Evolutionary conservation across 2,888 invertebrate genomes (phyloP).

Genomic region (Agriopis marginaria): DNA sequence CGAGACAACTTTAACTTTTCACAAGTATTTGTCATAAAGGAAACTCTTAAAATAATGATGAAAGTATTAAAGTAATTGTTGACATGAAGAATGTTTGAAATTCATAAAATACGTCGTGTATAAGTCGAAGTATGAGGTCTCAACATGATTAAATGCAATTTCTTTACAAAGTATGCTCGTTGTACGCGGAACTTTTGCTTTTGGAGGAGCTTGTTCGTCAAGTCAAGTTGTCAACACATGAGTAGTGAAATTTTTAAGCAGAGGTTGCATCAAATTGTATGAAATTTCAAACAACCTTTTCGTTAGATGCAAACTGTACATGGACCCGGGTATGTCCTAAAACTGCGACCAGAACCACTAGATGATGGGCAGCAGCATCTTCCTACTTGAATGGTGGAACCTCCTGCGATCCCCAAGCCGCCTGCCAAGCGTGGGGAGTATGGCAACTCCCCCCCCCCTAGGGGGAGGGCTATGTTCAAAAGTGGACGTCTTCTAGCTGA

Average conservation of each 20-base stretch:
- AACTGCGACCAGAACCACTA: no score
- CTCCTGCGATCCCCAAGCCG: no score
- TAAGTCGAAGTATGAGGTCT: constrained; percentile 74
- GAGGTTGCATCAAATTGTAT: background rate
- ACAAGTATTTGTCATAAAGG: constrained; percentile 73
- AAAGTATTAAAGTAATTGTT: constrained; percentile 80
- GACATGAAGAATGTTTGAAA: constrained; percentile 73
- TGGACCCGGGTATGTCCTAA: no score
- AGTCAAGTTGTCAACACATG: constrained; percentile 54
- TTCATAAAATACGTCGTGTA: constrained; percentile 75
- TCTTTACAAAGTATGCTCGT: constrained; percentile 80
- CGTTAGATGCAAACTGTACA: no score
- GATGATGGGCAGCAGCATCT: no score
- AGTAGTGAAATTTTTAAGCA: constrained; percentile 51
- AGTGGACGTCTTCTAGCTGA: no score
- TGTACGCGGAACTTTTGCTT: constrained; percentile 73
- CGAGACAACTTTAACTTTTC: constrained; percentile 62
- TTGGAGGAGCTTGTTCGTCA: constrained; percentile 63
- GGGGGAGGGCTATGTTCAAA: no score
- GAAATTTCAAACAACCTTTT: background rate
- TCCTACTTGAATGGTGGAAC: no score
- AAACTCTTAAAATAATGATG: constrained; percentile 61
- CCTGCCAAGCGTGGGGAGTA: no score
- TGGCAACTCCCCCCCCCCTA: no score
- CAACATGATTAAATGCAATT: constrained; percentile 83